phyloP scores from a whole-genome alignment of 1,140 invertebrate species.

The Reticulitermes speratus region DNA sequence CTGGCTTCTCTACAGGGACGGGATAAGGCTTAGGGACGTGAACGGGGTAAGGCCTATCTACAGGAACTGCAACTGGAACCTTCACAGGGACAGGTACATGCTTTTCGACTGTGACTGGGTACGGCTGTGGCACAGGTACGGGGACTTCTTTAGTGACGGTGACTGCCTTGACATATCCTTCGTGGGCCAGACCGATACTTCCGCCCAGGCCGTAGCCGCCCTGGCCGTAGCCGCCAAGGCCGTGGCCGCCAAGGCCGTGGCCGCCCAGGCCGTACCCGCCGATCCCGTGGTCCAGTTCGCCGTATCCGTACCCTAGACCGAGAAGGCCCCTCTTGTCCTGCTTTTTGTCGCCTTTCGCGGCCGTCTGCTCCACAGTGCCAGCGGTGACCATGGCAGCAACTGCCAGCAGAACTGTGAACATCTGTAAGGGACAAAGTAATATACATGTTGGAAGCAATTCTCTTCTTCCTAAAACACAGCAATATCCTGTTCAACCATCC shows the following conservation, averaged over 20 bases:
- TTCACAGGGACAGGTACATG: conserved; percentile 32
- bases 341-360: background rate
- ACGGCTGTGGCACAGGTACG: conserved; percentile 38
- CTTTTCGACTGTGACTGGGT: conserved; percentile 38
- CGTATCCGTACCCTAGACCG: conserved; percentile 34
- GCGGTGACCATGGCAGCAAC: background rate
- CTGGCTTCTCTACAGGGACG: conserved; percentile 38
- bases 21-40: conserved; percentile 38
- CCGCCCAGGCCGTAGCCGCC: conserved; percentile 7
- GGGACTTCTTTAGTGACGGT: conserved; percentile 30
- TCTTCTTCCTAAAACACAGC: no score
- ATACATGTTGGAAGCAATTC: no score
- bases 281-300: conserved; percentile 23
- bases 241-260: no score
- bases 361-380: background rate
- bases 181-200: background rate
- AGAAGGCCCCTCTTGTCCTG: conserved; percentile 25
- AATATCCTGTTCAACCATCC: no score
- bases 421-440: background rate
- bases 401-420: background rate
- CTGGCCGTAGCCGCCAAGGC: background rate
- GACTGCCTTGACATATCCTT: conserved; percentile 20
- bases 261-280: background rate
- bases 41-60: conserved; percentile 39
- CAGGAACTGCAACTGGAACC: conserved; percentile 36